phyloP scores from a whole-genome alignment of 2,113 vertebrate species.

The Lycaon pictus region DNA sequence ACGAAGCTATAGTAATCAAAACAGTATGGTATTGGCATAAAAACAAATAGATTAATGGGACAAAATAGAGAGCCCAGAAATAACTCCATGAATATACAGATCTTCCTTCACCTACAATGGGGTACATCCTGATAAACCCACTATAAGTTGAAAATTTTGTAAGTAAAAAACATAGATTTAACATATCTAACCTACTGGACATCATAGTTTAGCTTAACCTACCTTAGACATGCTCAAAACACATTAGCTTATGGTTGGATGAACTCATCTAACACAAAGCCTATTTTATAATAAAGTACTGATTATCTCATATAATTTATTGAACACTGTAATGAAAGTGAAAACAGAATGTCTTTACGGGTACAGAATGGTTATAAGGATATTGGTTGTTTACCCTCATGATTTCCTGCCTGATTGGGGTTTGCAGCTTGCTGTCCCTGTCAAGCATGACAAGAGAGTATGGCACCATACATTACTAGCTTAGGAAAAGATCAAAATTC shows the following conservation, averaged over 20 bases:
- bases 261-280: background rate
- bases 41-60: background rate
- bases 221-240: background rate
- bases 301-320: background rate
- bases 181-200: background rate
- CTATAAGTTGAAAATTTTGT: background rate
- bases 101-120: background rate
- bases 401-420: background rate
- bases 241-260: background rate
- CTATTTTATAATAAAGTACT: background rate
- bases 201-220: background rate
- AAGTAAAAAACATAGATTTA: background rate
- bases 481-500: background rate
- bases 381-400: background rate
- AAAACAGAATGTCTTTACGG: background rate
- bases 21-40: background rate
- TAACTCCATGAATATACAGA: background rate
- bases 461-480: background rate
- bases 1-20: background rate
- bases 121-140: background rate
- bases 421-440: background rate
- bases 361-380: background rate
- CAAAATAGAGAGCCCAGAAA: background rate
- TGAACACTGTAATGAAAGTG: background rate
- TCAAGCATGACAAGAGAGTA: background rate